These are phyloP conservation scores for Pimephales promelas DNA, from an alignment of 2,113 vertebrate genomes.

Conservation along the genomic window DNA sequence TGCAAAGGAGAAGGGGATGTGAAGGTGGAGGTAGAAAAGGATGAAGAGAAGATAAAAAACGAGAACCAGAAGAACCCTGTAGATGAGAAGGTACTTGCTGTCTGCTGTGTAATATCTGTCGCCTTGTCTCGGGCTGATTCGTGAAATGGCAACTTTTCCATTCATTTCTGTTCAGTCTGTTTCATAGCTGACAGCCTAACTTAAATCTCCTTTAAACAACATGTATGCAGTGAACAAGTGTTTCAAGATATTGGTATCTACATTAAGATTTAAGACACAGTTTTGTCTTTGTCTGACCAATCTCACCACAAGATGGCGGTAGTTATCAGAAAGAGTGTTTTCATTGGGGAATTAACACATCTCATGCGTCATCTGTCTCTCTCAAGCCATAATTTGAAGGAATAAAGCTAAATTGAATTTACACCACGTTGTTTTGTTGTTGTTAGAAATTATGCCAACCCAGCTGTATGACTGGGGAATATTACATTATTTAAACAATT, in stretches of 20 bases:
- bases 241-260: not conserved
- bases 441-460: not conserved
- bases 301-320: constrained; percentile 48
- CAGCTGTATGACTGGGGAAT: not conserved
- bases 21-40: constrained; percentile 61
- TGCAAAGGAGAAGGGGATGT: constrained; percentile 73
- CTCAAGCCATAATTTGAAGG: not conserved
- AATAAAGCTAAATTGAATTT: not conserved
- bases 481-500: not conserved
- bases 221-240: not conserved
- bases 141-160: not conserved
- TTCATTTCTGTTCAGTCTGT: not conserved
- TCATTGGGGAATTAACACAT: not conserved
- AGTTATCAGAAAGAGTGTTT: not conserved
- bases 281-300: not conserved
- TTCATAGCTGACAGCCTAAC: not conserved
- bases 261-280: not conserved
- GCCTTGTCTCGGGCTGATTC: not conserved
- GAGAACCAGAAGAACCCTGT: constrained; percentile 73
- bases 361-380: not conserved
- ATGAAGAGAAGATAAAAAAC: constrained; percentile 50
- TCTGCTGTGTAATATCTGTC: not conserved
- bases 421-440: not conserved
- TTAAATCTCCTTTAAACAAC: not conserved
- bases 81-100: constrained; percentile 52